Conservation (phyloP, 53 echinoderm and acorn worm genomes). For the Holothuria leucospilota region DNA sequence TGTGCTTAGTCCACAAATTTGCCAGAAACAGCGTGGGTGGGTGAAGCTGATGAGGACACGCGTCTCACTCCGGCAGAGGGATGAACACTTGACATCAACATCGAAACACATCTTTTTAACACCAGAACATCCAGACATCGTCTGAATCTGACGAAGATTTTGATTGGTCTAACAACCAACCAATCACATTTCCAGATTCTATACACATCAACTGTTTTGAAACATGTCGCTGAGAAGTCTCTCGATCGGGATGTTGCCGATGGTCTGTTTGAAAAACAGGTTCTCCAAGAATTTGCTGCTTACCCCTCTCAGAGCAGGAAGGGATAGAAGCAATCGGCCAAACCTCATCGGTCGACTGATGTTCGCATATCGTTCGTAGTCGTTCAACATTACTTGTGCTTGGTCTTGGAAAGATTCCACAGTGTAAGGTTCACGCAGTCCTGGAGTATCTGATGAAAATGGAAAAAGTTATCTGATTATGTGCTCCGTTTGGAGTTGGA, state of each 20-base stretch:
- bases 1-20: no score
- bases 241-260: slow-evolving; percentile 93
- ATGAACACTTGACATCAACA: no score
- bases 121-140: no score
- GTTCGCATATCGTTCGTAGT: slow-evolving; percentile 91
- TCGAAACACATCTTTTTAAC: no score
- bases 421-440: slow-evolving; percentile 82
- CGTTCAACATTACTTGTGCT: slow-evolving; percentile 95
- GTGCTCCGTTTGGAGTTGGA: neutral
- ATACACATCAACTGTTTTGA: slow-evolving; percentile 78
- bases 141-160: no score
- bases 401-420: slow-evolving; percentile 96
- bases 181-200: neutral
- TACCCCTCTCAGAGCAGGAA: slow-evolving; percentile 87
- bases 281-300: slow-evolving; percentile 83
- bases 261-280: slow-evolving; percentile 94
- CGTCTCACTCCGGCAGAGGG: no score
- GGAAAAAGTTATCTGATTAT: neutral
- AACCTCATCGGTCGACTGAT: slow-evolving; percentile 79
- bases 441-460: slow-evolving; percentile 77
- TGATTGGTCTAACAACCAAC: no score
- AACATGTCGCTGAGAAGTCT: slow-evolving; percentile 95
- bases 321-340: slow-evolving; percentile 86
- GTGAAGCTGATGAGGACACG: no score
- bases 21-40: no score